Evolutionary conservation across 2,797 vertebrate genomes (phyloP), one percentile per base, ranked within the genome.

Genomic region (Cichlasoma orientale): DNA sequence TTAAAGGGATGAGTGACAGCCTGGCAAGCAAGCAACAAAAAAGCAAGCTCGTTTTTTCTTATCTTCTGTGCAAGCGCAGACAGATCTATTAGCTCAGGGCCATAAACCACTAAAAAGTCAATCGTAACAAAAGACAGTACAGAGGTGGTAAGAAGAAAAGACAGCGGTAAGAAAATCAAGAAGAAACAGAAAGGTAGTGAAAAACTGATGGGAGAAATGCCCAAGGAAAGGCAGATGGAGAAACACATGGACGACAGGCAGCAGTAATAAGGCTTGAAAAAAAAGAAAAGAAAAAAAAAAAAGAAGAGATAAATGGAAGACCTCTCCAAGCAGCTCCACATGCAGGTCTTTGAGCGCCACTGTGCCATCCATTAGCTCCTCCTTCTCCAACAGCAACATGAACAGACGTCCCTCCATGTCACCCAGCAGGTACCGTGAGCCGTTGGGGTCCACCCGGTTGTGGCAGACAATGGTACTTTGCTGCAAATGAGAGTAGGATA

Each of bases 401-500:
- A 99, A 99, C 33, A 99, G 97, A 0, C 98, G 95, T 0, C 98
- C 98, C 86, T 99, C 98, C 98, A 99, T 99, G 93, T 99, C 98
- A 1, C 98, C 98, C 86, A 99, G 94, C 83, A 99, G 91, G 83
- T 99, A 99, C 3, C 98, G 96, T 0, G 98, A 99, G 16, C 98
- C 98, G 0, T 99, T 99, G 57, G 97, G 97, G 89, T 99, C 98
- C 86, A 99, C 98, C 0, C 98, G 98, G 91, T 99, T 99, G 89
- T 99, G 98, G 89, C 98, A 99, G 74, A 99, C 98, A 0, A 99
- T 99, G 0, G 98, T 99, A 83, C 98, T 99, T 99, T 99, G 98
- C 98, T 99, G 94, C 21, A 80, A 4, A 74, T 4, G 10, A 78
- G 74, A 73, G 33, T 0, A 36, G 16, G 69, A 61, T n/a, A 58